A percentile compares a stretch with the other conserved stretches of the same genome.
phyloP scores from a whole-genome alignment of 2,113 vertebrate genomes.

The Zingel zingel region DNA sequence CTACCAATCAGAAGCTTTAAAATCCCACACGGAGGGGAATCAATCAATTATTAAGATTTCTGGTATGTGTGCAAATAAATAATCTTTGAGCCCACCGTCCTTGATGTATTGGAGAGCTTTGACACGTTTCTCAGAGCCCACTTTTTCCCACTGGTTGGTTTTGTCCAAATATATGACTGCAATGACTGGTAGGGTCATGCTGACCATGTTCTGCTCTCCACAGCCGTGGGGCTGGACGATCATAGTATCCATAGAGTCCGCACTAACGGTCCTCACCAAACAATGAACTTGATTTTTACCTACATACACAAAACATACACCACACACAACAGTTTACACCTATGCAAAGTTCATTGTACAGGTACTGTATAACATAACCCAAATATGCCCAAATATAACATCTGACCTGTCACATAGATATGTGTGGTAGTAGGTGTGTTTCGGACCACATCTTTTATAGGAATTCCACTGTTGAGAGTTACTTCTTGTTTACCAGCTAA shows the following conservation, averaged over 20 bases:
- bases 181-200: constrained; percentile 74
- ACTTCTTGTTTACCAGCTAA: constrained; percentile 63
- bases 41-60: no score
- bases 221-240: constrained; percentile 62
- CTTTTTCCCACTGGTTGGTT: constrained; percentile 79
- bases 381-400: neutral
- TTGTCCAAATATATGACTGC: constrained; percentile 80
- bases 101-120: constrained; percentile 70
- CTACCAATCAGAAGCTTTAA: neutral
- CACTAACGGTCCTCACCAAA: constrained; percentile 43
- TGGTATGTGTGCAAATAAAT: neutral
- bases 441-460: constrained; percentile 62
- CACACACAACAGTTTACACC: no score
- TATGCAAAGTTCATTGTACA: neutral
- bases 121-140: constrained; percentile 60
- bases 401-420: constrained; percentile 80
- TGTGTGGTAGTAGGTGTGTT: constrained; percentile 70
- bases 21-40: no score
- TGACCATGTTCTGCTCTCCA: constrained; percentile 80
- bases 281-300: no score
- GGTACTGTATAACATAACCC: neutral
- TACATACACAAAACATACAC: no score
- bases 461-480: constrained; percentile 28
- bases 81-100: constrained; percentile 57
- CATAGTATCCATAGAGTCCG: constrained; percentile 43